Evolutionary conservation across 2,797 vertebrate species (phyloP), one percentile per base, ranked within the genome.

Genomic region (Melanotaenia pygmaea): DNA sequence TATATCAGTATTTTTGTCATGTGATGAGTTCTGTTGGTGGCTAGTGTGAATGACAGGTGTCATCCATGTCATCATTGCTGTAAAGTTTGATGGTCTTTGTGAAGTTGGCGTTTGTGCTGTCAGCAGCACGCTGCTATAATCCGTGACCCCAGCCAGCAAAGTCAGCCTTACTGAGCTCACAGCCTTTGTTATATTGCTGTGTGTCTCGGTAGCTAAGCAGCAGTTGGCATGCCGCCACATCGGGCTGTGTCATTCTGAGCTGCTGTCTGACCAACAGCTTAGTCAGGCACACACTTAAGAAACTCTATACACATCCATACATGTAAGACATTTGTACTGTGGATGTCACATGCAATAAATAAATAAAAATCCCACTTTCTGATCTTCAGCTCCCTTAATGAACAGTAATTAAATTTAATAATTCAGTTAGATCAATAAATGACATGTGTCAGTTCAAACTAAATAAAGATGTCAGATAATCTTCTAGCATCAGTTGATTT

Each of bases 121-220:
- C 90, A 82, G 80, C 79, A 72, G 76, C 79, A 54, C 3, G 59
- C 76, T 50, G 78, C 77, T 78, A 76, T 57, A 69, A 43, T 70
- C 74, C 37, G 72, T 76, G 86, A 82, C 85, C 84, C 12, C 14
- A 9, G 65, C 70, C 81, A 26, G 74, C 72, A 18, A 4, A 81
- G 77, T 82, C 84, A 61, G 81, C 51, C 80, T 73, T 74, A 4
- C 76, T 34, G 59, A 74, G 80, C 80, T 62, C 63, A 0, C 18
- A 45, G 38, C 70, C 77, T 62, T 88, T 91, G 91, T 91, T 92
- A 88, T 86, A 82, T 53, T 34, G 38, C 81, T 87, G 89, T 92
- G 89, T 92, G 85, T 84, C 32, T 86, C 67, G 60, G 91, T 91
- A 88, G 89, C 91, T 91, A 88, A 88, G 91, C 91, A 93, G 91